phyloP scores from a whole-genome alignment of 1,140 invertebrate genomes.

The Reticulitermes speratus region DNA sequence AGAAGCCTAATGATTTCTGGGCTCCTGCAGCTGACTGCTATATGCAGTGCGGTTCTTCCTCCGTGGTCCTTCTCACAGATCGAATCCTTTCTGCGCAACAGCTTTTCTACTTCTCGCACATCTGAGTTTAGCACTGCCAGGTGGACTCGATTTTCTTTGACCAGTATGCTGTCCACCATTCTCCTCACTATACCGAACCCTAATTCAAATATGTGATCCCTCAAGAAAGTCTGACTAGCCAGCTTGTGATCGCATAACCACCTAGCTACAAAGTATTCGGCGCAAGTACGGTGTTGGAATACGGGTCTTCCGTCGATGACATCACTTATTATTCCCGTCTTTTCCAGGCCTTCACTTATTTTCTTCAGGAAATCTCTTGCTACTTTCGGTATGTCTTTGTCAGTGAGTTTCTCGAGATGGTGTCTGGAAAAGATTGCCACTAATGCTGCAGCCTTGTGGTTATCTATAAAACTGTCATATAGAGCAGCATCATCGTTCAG shows the following conservation, averaged over 20 bases:
- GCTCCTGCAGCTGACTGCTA: constrained; percentile 11
- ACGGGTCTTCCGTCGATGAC: too few relatives aligned
- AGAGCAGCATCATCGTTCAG: neutral
- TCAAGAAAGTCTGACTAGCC: neutral
- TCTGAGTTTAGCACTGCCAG: neutral
- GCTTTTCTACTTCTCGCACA: neutral
- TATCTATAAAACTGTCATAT: constrained; percentile 1
- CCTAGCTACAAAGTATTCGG: constrained; percentile 14
- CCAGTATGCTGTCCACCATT: neutral
- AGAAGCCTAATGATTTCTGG: too few relatives aligned
- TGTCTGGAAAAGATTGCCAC: neutral
- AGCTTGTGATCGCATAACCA: neutral
- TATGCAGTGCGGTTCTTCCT: neutral
- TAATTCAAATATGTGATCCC: neutral
- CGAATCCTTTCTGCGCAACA: neutral
- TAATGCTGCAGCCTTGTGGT: constrained; percentile 27
- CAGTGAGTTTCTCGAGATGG: neutral
- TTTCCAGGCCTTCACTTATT: constrained; percentile 6
- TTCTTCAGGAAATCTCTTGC: neutral
- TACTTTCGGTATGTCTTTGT: neutral
- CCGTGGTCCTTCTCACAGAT: neutral
- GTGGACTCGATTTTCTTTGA: neutral
- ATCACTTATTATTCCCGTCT: constrained; percentile 17
- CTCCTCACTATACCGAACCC: neutral
- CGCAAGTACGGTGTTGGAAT: too few relatives aligned